A percentile compares a stretch with the other conserved stretches of the same genome.
phyloP scores from a whole-genome alignment of 2,888 invertebrate genomes.

The Escarpia spicata region DNA sequence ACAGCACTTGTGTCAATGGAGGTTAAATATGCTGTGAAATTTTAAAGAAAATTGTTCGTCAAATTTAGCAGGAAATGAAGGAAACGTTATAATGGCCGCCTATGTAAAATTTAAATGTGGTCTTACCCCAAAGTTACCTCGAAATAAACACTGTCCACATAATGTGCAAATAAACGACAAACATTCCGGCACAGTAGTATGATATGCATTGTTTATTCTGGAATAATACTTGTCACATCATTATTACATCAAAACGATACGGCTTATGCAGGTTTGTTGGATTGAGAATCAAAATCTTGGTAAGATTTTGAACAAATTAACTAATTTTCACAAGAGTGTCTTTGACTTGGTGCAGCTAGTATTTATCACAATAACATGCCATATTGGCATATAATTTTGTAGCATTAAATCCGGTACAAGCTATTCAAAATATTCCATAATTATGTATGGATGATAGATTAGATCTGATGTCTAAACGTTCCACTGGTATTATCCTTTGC shows the following conservation, averaged over 20 bases:
- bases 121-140: no score
- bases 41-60: no score
- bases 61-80: no score
- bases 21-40: no score
- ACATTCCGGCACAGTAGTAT: background rate
- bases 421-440: background rate
- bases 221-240: background rate
- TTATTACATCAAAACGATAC: background rate
- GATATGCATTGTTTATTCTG: background rate
- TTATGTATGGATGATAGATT: background rate
- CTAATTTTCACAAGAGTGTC: background rate
- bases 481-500: no score
- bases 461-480: no score
- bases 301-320: background rate
- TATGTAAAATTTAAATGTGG: no score
- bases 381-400: background rate
- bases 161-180: background rate
- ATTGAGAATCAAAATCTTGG: background rate
- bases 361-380: background rate
- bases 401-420: background rate
- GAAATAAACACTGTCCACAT: no score
- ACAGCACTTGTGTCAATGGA: no score
- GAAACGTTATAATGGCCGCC: no score
- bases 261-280: background rate
- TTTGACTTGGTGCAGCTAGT: background rate